Base-by-base conservation (phyloP, 2,888 invertebrate species). In the Cephus rjabovi region DNA sequence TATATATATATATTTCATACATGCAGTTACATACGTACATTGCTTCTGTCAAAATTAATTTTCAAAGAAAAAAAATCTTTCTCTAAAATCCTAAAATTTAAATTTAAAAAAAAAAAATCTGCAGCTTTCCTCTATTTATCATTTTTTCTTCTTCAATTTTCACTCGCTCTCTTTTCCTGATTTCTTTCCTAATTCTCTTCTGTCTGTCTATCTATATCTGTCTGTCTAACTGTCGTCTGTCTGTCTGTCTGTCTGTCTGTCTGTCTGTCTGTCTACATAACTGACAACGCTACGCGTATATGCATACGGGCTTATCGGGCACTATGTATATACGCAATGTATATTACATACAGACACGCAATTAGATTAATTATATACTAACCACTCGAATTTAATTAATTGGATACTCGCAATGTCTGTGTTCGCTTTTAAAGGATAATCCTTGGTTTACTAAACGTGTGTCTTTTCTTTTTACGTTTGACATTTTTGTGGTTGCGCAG, bases 251-350 rank as follows among this genome's bases (percentile, higher is more conserved):
- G 56, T 56, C 56, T 56, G 40, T 40, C 40, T 40, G 30, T 30
- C 56, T 56, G 56, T 56, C 56, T 56, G 56, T 56, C 56, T 56
- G 40, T 40, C 40, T 40, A 40, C 40, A 80, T 70, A 74, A 75
- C 87, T 77, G 40, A 79, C 68, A 74, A 74, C 76, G 71, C 74
- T 74, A 75, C 87, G 87, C 87, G 87, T 89, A 89, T 88, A 88
- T 85, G 88, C 88, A 88, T 87, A 89, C 69, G 35, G 70, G 34
- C 35, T 76, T 69, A 9, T 9, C 56, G 56, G 56, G 56, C 56
- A 23, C 71, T 71, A 71, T 77, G 40, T 75, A 75, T 70, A 30
- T 71, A 76, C 75, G 56, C 34, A 33, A 76, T 35, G 74, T 73
- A 76, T 73, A 73, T 76, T 76, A 56, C 56, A 56, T 56, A 23